A percentile compares a stretch with the other conserved stretches of the same genome.
phyloP scores from a whole-genome alignment of 2,797 vertebrate species.

The Morelia viridis region DNA sequence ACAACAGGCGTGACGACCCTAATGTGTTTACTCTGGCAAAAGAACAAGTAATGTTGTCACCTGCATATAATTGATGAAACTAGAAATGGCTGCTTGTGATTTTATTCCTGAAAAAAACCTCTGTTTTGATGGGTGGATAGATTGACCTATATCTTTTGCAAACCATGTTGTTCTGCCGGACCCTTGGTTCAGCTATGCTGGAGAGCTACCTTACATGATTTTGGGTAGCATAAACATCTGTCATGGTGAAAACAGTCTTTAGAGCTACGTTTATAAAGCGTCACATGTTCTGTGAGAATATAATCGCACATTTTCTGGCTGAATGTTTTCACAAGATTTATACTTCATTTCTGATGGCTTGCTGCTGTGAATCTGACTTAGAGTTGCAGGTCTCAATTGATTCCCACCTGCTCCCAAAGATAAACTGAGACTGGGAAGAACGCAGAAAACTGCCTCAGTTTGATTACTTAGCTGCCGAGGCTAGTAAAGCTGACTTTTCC shows the following conservation, averaged over 20 bases:
- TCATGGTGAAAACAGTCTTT: not conserved
- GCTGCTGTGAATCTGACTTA: not conserved
- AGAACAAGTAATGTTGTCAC: constrained; percentile 63
- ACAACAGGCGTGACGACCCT: constrained; percentile 70
- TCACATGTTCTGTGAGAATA: not conserved
- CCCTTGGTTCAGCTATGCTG: not conserved
- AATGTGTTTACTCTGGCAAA: constrained; percentile 62
- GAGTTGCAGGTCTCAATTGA: not conserved
- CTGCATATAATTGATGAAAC: constrained; percentile 55
- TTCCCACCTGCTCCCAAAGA: not conserved
- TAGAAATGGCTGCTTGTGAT: constrained; percentile 52
- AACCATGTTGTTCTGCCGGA: not conserved
- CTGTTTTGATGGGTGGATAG: constrained; percentile 57
- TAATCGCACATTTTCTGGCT: not conserved
- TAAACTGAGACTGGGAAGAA: not conserved
- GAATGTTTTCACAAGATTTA: not conserved
- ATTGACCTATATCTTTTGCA: constrained; percentile 30
- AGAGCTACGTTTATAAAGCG: not conserved
- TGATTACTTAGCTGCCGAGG: not conserved
- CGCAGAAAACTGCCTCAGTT: no score
- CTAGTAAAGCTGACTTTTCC: not conserved
- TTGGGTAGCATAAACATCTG: not conserved
- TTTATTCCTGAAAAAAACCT: constrained; percentile 47
- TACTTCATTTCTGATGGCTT: not conserved
- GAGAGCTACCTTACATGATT: not conserved